Base-by-base conservation (phyloP, 2,113 vertebrate species). In the Castor canadensis region DNA sequence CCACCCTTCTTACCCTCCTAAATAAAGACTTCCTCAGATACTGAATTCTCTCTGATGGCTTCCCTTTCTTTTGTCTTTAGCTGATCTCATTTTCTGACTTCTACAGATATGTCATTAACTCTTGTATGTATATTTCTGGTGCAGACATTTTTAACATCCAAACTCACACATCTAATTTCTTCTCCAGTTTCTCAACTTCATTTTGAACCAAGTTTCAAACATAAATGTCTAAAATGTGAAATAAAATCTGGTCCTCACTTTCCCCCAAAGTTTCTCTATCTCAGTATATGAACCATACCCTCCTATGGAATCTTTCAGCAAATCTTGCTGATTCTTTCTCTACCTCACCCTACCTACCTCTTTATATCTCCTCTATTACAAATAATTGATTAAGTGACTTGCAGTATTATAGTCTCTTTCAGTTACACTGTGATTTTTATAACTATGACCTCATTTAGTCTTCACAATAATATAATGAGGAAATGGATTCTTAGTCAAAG, bases 201-300 rank as follows among this genome's bases (percentile, higher is more conserved):
- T 47, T 64, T 67, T 80, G 66, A n/a, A 38, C 79, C 80, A 58
- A 22, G 43, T 40, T 80, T 83, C 43, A 64, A 71, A 72, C 26
- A 40, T 75, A 89, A 95, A 69, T 64, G 6, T 75, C 32, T 26
- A 83, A 85, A 92, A 49, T 32, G n/a, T 69, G 43, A 96, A 89
- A 73, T 83, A 40, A 87, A 92, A 71, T 30, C 32, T 83, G 28
- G 19, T 64, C 75, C 22, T 96, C 43, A 79, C 7, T 43, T 60
- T n/a, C 4, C 52, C 38, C 60, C 45, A 86, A 71, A 76, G 12
- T 19, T 81, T 20, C 26, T 56, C 67, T 64, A 9, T 58, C 40
- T 52, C 3, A 75, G 32, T 35, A 64, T 64, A 92, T 40, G 12
- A 84, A 94, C 4, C 26, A 35, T n/a, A 26, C 1, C 43, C 35